Evolutionary conservation across 2,888 invertebrate genomes (phyloP).

Genomic region (Euproctis similis): DNA sequence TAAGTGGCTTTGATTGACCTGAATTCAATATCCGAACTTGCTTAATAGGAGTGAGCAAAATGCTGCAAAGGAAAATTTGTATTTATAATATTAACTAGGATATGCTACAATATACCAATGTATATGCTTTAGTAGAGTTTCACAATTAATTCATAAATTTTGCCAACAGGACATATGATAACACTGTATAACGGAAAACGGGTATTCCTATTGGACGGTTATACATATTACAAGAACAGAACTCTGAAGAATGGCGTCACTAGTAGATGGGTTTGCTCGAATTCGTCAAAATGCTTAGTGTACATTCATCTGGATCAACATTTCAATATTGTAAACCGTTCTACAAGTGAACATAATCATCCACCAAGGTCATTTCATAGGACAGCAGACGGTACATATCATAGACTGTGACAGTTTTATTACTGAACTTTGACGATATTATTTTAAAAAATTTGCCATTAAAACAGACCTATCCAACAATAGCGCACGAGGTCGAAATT

Average conservation of each 20-base stretch:
- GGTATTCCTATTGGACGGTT: conserved; percentile 21
- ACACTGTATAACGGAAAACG: conserved; percentile 20
- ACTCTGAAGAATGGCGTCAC: conserved; percentile 15
- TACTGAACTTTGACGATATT: no score
- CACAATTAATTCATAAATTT: no score
- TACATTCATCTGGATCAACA: conserved; percentile 16
- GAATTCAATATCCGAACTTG: no score
- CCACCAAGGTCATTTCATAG: conserved; percentile 9
- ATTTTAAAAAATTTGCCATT: no score
- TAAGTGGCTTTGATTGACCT: no score
- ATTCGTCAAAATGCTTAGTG: conserved; percentile 11
- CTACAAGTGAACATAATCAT: conserved; percentile 23
- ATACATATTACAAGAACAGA: conserved; percentile 30
- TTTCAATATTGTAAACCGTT: conserved; percentile 8
- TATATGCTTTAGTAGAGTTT: no score
- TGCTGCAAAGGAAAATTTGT: no score
- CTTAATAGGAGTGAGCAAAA: no score
- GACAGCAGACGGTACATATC: conserved; percentile 17
- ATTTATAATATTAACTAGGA: no score
- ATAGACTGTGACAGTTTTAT: conserved; percentile 9
- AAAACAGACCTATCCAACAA: no score
- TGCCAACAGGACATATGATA: conserved; percentile 15
- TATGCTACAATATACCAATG: no score
- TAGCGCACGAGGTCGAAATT: no score
- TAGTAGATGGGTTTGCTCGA: conserved; percentile 26